phyloP scores from a whole-genome alignment of 2,797 vertebrate genomes.

The Peromyscus aztecus region DNA sequence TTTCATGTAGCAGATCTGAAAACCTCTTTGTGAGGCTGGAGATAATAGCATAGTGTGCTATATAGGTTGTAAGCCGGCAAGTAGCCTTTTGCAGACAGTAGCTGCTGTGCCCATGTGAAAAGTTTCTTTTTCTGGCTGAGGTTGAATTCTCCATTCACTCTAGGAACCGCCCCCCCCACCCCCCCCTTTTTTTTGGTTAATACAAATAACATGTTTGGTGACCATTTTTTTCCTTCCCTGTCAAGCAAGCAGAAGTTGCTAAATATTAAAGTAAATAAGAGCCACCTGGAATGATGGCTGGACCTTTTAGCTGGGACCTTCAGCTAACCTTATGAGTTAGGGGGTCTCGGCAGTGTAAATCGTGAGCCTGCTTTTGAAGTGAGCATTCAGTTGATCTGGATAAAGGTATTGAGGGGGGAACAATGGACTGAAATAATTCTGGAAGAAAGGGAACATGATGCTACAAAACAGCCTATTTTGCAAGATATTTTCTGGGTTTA shows the following conservation, averaged over 20 bases:
- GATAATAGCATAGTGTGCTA: slow-evolving; percentile 78
- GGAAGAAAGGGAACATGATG: not conserved
- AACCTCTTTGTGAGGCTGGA: slow-evolving; percentile 73
- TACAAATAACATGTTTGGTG: slow-evolving; percentile 58
- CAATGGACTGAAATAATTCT: slow-evolving; percentile 21
- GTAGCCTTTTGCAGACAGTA: slow-evolving; percentile 54
- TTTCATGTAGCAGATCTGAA: slow-evolving; percentile 84
- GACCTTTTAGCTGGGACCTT: slow-evolving; percentile 18
- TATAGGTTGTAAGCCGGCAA: slow-evolving; percentile 64
- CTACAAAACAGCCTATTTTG: not conserved
- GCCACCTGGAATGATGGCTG: slow-evolving; percentile 52
- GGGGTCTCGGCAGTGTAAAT: not conserved
- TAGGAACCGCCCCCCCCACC: not conserved
- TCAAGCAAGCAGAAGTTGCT: slow-evolving; percentile 46
- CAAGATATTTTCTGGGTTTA: not conserved
- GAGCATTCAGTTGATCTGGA: not conserved
- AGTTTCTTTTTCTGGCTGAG: slow-evolving; percentile 65
- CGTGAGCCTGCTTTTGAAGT: not conserved
- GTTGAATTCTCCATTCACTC: slow-evolving; percentile 68
- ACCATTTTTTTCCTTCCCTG: slow-evolving; percentile 47
- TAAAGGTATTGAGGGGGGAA: not conserved
- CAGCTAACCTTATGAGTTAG: not conserved
- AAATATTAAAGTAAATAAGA: slow-evolving; percentile 65
- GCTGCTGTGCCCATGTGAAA: slow-evolving; percentile 65
- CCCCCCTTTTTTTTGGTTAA: not conserved